Percentiles rank a stretch among this genome's conserved stretches.
Conservation (phyloP, 2,113 vertebrate species). For the Vireo altiloquus region DNA sequence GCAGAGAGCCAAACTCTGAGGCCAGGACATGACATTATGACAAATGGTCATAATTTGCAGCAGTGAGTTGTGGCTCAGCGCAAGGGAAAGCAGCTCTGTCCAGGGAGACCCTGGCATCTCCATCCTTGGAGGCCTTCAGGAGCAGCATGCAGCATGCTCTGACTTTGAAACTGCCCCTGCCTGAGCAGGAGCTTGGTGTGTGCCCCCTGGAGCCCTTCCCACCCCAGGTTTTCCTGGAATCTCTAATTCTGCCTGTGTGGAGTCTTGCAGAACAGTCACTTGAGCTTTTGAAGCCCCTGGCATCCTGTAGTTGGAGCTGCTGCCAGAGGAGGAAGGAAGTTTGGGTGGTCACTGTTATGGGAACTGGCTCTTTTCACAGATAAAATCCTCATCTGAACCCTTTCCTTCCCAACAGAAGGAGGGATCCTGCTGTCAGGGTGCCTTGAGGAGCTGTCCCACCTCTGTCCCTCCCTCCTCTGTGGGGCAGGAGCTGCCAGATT, state of each 20-base stretch:
- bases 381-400: fast-evolving
- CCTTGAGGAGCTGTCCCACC: background rate
- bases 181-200: background rate
- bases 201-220: background rate
- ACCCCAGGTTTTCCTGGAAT: background rate
- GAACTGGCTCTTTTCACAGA: background rate
- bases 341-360: background rate
- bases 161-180: background rate
- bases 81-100: background rate
- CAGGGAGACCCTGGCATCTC: background rate
- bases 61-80: background rate
- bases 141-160: background rate
- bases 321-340: background rate
- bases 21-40: background rate
- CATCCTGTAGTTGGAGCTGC: background rate
- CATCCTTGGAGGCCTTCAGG: background rate
- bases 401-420: background rate
- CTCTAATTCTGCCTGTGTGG: background rate
- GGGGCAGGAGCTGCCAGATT: background rate
- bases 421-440: background rate
- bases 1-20: background rate
- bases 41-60: background rate
- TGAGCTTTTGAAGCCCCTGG: background rate
- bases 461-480: background rate
- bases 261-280: background rate